Conservation (phyloP, 2,113 vertebrate genomes). For the Corvus moneduloides region DNA sequence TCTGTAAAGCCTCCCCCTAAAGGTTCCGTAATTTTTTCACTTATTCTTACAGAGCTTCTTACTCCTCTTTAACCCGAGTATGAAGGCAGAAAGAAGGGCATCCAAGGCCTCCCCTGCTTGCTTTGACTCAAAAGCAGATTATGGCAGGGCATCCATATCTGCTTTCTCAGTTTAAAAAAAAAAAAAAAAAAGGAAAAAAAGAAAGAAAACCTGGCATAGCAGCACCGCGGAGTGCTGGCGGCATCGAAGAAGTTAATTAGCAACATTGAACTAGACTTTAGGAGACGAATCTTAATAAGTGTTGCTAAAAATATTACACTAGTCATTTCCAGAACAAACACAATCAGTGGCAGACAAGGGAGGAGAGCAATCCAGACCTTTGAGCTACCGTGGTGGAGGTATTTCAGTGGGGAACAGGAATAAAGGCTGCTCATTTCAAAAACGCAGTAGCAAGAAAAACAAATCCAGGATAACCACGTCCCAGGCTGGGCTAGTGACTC, state of each 20-base stretch:
- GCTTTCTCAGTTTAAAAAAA: not conserved
- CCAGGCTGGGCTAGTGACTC: not conserved
- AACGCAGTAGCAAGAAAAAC: fast-evolving
- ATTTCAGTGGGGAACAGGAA: not conserved
- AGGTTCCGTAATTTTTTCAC: not conserved
- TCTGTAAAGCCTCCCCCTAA: not conserved
- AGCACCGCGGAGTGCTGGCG: not conserved
- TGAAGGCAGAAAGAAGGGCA: not conserved
- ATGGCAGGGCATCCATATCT: not conserved
- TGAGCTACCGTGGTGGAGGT: not conserved
- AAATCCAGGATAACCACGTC: fast-evolving
- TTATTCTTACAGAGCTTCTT: not conserved
- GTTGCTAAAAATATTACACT: slow-evolving; percentile 62
- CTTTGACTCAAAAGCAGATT: not conserved
- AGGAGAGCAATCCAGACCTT: not conserved
- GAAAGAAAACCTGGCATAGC: not conserved
- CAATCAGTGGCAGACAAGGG: slow-evolving; percentile 37
- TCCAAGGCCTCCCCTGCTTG: not conserved
- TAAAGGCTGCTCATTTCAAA: not conserved
- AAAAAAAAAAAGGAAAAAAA: not conserved
- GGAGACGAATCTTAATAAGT: slow-evolving; percentile 61
- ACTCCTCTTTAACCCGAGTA: not conserved
- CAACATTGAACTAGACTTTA: slow-evolving; percentile 46
- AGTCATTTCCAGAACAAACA: slow-evolving; percentile 66
- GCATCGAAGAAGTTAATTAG: slow-evolving; percentile 69